A percentile compares a stretch with the other conserved stretches of the same genome.
Evolutionary conservation across 1,140 invertebrate species (phyloP).

Genomic region (Cardiocondyla obscurior): DNA sequence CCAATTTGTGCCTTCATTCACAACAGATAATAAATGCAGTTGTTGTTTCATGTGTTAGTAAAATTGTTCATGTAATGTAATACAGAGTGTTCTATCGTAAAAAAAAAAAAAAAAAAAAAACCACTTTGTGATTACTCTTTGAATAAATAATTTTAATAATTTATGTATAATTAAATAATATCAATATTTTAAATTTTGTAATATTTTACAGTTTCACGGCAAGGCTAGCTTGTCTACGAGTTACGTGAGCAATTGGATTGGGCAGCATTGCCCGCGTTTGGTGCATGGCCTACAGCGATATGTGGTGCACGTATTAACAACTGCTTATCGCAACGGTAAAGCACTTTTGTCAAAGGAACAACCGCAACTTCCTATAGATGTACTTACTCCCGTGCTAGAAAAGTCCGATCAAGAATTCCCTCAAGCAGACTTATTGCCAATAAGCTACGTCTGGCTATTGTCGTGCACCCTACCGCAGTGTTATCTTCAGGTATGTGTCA

Average conservation of each 20-base stretch:
- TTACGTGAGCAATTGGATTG: slow-evolving; percentile 92
- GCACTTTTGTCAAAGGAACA: slow-evolving; percentile 79
- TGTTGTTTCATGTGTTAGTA: slow-evolving; percentile 87
- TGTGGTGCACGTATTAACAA: slow-evolving; percentile 90
- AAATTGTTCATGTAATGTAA: not conserved
- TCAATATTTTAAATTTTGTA: slow-evolving; percentile 10
- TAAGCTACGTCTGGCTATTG: slow-evolving; percentile 92
- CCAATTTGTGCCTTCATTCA: slow-evolving; percentile 85
- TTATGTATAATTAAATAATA: not conserved
- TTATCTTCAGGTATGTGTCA: slow-evolving; percentile 84
- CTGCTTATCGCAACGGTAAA: slow-evolving; percentile 88
- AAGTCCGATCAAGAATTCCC: slow-evolving; percentile 82
- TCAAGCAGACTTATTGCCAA: slow-evolving; percentile 83
- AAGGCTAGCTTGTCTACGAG: slow-evolving; percentile 89
- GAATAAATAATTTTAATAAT: slow-evolving; percentile 4
- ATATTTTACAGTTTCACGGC: slow-evolving; percentile 87
- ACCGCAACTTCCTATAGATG: slow-evolving; percentile 84
- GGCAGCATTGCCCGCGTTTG: slow-evolving; percentile 89
- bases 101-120: no score
- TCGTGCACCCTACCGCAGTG: slow-evolving; percentile 89
- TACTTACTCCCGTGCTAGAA: slow-evolving; percentile 90
- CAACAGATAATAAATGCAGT: slow-evolving; percentile 88
- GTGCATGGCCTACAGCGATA: slow-evolving; percentile 91
- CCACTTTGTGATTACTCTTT: no score
- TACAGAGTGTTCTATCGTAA: no score